These are phyloP conservation scores for Leptothorax acervorum DNA, from an alignment of 2,888 invertebrate genomes.

Conservation along the genomic window DNA sequence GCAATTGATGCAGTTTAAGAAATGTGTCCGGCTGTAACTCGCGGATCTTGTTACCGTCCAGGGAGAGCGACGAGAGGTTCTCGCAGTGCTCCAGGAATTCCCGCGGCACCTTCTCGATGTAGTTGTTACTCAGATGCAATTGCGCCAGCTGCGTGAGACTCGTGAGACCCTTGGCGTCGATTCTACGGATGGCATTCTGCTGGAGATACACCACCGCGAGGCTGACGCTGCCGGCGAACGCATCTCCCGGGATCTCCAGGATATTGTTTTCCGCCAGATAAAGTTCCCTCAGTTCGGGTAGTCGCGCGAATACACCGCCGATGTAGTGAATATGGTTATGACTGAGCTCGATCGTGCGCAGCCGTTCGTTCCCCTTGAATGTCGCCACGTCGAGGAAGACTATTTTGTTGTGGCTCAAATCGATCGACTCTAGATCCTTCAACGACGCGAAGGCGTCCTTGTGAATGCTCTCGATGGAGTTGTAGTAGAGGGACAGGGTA, in stretches of 20 bases:
- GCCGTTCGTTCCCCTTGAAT: conserved; percentile 91
- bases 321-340: conserved; percentile 96
- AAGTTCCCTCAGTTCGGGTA: conserved; percentile 93
- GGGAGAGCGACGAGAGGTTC: conserved; percentile 92
- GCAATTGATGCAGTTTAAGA: conserved; percentile 90
- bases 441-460: conserved; percentile 92
- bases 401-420: conserved; percentile 95
- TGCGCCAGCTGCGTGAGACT: conserved; percentile 92
- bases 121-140: conserved; percentile 95
- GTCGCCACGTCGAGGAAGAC: conserved; percentile 91
- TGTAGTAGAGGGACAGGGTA: conserved; percentile 93
- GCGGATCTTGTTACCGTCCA: conserved; percentile 94
- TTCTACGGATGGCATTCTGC: conserved; percentile 93
- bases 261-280: conserved; percentile 96
- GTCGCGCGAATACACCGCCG: conserved; percentile 92
- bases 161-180: conserved; percentile 91
- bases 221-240: conserved; percentile 91
- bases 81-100: conserved; percentile 91
- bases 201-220: conserved; percentile 94
- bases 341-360: conserved; percentile 94
- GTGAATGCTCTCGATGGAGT: conserved; percentile 92
- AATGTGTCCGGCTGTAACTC: conserved; percentile 93
- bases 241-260: conserved; percentile 92
- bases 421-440: conserved; percentile 92
- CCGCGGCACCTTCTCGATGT: conserved; percentile 92